Percentiles rank a stretch among this genome's conserved stretches.
These are phyloP conservation scores for Anhinga rufa DNA, from an alignment of 2,113 vertebrate genomes.

Conservation along the genomic window DNA sequence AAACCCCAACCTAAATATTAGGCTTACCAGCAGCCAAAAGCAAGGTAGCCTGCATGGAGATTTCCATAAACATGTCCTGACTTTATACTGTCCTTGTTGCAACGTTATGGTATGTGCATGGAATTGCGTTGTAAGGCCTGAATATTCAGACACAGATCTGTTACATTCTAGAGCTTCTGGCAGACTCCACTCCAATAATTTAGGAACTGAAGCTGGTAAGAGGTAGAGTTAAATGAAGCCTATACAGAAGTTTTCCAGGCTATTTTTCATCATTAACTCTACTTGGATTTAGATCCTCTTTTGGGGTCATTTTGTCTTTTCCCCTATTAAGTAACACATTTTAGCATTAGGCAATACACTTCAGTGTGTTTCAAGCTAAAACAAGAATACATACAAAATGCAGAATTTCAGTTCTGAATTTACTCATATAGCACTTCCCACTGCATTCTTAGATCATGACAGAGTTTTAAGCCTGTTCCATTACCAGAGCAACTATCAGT, in stretches of 20 bases:
- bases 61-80: not conserved
- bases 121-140: not conserved
- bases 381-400: not conserved
- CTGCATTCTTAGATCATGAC: not conserved
- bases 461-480: not conserved
- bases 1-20: not conserved
- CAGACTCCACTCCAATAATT: not conserved
- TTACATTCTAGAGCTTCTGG: not conserved
- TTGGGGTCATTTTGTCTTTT: not conserved
- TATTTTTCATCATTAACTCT: not conserved
- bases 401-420: not conserved
- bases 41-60: not conserved
- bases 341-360: not conserved
- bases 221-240: not conserved
- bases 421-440: not conserved
- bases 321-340: not conserved
- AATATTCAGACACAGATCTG: not conserved
- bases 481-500: not conserved
- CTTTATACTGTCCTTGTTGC: not conserved
- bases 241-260: not conserved
- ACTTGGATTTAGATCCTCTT: not conserved
- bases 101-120: not conserved
- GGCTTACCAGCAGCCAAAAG: not conserved
- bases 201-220: not conserved
- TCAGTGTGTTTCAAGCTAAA: not conserved